A percentile compares a stretch with the other conserved stretches of the same genome.
Conservation (phyloP, 1,140 invertebrate species). For the Helicorthomorpha holstii region DNA sequence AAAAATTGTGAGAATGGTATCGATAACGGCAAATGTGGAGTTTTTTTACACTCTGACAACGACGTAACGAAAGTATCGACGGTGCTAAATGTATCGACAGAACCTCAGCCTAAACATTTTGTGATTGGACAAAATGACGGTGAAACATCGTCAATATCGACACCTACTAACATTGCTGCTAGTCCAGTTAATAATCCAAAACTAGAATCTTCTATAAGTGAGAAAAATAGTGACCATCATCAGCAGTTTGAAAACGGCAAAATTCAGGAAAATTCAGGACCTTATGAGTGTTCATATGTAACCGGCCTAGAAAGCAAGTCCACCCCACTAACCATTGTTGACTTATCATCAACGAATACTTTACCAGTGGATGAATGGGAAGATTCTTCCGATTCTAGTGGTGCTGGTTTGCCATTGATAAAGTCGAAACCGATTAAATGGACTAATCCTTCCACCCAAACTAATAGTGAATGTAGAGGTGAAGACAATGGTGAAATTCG, state of each 20-base stretch:
- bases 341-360: background rate
- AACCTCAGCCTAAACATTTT: background rate
- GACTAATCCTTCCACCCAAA: background rate
- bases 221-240: background rate
- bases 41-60: too few species aligned
- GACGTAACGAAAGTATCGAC: too few species aligned
- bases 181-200: too few species aligned
- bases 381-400: background rate
- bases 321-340: background rate
- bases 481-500: constrained; percentile 14
- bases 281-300: background rate
- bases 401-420: background rate
- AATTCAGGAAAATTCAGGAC: background rate
- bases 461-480: background rate
- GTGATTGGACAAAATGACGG: background rate
- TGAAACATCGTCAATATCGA: background rate
- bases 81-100: background rate
- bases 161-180: background rate
- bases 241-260: background rate
- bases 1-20: too few species aligned
- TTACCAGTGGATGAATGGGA: too few species aligned
- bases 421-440: background rate
- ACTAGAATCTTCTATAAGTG: background rate
- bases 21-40: too few species aligned
- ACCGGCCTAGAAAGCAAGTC: background rate